phyloP scores from a whole-genome alignment of 1,140 invertebrate species.

The Manduca sexta region DNA sequence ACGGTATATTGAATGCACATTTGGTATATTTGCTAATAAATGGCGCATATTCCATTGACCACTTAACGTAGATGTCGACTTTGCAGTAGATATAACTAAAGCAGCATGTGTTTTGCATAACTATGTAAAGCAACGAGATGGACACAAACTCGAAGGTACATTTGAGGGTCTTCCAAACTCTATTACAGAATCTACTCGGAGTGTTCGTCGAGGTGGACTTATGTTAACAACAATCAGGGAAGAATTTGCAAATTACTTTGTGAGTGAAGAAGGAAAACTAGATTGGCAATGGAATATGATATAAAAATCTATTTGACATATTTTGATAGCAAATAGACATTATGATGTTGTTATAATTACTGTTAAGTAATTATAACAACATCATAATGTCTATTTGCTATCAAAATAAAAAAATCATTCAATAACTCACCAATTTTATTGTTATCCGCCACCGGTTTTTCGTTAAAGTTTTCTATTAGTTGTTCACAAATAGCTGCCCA shows the following conservation, averaged over 20 bases:
- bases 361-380: too few relatives aligned
- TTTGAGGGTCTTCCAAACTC: slow-evolving; percentile 18
- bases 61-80: slow-evolving; percentile 34
- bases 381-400: background rate
- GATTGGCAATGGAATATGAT: slow-evolving; percentile 22
- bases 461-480: slow-evolving; percentile 15
- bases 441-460: slow-evolving; percentile 14
- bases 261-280: slow-evolving; percentile 18
- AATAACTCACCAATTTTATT: background rate
- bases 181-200: slow-evolving; percentile 19
- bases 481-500: slow-evolving; percentile 16
- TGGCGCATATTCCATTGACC: slow-evolving; percentile 52
- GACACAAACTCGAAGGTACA: slow-evolving; percentile 33
- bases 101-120: slow-evolving; percentile 53
- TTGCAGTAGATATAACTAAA: slow-evolving; percentile 40
- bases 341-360: background rate
- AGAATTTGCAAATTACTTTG: slow-evolving; percentile 27
- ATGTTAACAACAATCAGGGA: slow-evolving; percentile 22
- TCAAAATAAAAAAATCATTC: background rate
- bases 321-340: background rate
- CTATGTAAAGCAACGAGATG: slow-evolving; percentile 44
- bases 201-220: slow-evolving; percentile 19
- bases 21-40: slow-evolving; percentile 42
- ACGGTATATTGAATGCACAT: slow-evolving; percentile 29
- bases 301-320: slow-evolving; percentile 7